Evolutionary conservation across 2,797 vertebrate species (phyloP), one percentile per base, ranked within the genome.

Genomic region (Spondyliosoma cantharus): DNA sequence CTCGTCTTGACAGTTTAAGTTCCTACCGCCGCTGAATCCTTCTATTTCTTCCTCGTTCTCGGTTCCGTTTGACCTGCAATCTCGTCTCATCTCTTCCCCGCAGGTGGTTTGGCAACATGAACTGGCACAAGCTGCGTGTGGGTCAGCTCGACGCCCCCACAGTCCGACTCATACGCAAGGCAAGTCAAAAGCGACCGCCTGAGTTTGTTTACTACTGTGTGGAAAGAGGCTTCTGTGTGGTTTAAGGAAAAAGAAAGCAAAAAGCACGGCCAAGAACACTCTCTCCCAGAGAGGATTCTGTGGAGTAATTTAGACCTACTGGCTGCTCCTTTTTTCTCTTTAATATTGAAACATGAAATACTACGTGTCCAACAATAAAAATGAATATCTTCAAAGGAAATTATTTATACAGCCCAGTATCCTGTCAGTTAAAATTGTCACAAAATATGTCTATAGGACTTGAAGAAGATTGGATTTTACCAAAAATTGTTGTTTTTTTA

Each of bases 31-130:
- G 29, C 25, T 22, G 29, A 72, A 20, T 43, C 19, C 19, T 70
- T 45, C 53, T 12, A 20, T 12, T 19, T 17, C 7, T 27, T 63
- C 27, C 72, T 68, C n/a, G 8, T 32, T 52, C 37, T 67, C 58
- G 4, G 2, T 43, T 43, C 1, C 57, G 37, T 45, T 24, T 59
- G 49, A 52, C 32, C 29, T 32, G 8, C 12, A 1, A 5, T 74
- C 16, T 53, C 9, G 37, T 3, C 1, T 74, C 24, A 2, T 72
- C 19, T 71, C 37, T 42, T 70, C 20, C 15, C 59, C 71, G 12
- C 87, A 96, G 95, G 88, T 96, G 95, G 95, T 96, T 96, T 71
- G 83, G 94, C 85, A 94, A 50, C 19, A 91, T 96, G 82, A 95
- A 95, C 87, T 96, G 96, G 96, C 93, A 94, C 87, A 96, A 95